Evolutionary conservation across 2,888 invertebrate genomes (phyloP), one percentile per base, ranked within the genome.

Genomic region (Miltochrista miniata): DNA sequence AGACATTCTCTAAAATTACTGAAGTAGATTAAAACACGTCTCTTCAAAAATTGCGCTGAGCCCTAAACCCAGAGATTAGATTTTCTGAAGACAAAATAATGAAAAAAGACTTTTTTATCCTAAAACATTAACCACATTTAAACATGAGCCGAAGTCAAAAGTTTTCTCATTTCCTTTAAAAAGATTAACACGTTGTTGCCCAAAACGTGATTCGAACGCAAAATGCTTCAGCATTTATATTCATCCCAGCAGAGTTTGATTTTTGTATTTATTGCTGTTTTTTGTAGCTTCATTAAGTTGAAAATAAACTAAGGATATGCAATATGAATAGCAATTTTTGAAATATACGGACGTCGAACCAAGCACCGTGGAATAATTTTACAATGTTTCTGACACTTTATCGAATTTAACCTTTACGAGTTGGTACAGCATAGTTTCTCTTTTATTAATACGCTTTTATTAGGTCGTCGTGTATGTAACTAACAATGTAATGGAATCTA

Each of bases 151-250:
- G 59, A 56, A 58, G 64, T 64, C 59, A 61, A 60, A 84, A 84
- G 76, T 84, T 83, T 82, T 81, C 83, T 81, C 85, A 83, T 85
- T 85, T 85, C 83, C 84, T 79, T 72, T 64, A 79, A 82, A 83
- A 83, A 85, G 83, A 84, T 85, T 83, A 85, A 83, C 83, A 85
- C 84, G 83, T 77, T 75, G 76, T 72, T 62, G 64, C 43, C 35
- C 18, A 43, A 54, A 61, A 80, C 83, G 84, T 84, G 84, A 80
- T 71, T 70, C 45, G 76, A 64, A 71, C 72, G 54, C 73, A 71
- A 80, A 79, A 73, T 73, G 53, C 51, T 70, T 68, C 65, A 41
- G 46, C 67, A 70, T 75, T 77, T 74, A 68, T 75, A 75, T 76
- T 24, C 18, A 73, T 74, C 69, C 67, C 55, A 54, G 42, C 41